phyloP scores from a whole-genome alignment of 1,140 invertebrate genomes.

The Lanistes nyassanus region DNA sequence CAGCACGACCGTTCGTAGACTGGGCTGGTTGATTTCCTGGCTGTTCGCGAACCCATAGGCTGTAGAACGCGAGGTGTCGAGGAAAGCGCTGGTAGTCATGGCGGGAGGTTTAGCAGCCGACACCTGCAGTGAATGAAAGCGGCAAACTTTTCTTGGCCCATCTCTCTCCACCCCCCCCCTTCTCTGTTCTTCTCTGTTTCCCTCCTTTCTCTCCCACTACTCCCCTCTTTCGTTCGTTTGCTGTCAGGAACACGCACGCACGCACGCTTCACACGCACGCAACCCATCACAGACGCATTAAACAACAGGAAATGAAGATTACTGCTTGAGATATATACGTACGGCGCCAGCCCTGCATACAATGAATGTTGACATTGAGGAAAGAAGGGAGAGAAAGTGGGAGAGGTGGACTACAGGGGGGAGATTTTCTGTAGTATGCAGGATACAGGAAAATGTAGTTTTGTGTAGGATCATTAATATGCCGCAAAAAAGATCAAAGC shows the following conservation, averaged over 20 bases:
- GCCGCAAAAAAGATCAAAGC: not conserved
- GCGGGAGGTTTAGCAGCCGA: too few species aligned
- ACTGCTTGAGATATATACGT: not conserved
- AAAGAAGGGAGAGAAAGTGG: conserved; percentile 10
- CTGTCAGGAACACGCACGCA: conserved; percentile 5
- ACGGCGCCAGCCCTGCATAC: not conserved
- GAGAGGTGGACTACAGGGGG: not conserved
- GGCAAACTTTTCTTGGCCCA: too few species aligned
- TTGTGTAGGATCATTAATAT: not conserved
- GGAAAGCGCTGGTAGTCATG: too few species aligned
- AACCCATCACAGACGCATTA: not conserved
- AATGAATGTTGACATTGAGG: not conserved
- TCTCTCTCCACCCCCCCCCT: too few species aligned
- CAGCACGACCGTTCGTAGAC: too few species aligned
- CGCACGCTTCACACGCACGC: not conserved
- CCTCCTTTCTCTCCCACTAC: not conserved
- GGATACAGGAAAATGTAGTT: not conserved
- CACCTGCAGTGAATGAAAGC: too few species aligned
- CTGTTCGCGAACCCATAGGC: too few species aligned
- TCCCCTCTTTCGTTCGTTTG: not conserved
- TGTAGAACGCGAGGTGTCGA: too few species aligned
- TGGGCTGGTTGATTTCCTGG: too few species aligned
- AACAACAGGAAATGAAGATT: not conserved
- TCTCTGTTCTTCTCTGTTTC: not conserved
- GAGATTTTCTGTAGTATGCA: not conserved